Evolutionary conservation across 30 jellyfish, hydroid and myxozoan genomes (phyloP).

Genomic region (Rhopilema esculentum): DNA sequence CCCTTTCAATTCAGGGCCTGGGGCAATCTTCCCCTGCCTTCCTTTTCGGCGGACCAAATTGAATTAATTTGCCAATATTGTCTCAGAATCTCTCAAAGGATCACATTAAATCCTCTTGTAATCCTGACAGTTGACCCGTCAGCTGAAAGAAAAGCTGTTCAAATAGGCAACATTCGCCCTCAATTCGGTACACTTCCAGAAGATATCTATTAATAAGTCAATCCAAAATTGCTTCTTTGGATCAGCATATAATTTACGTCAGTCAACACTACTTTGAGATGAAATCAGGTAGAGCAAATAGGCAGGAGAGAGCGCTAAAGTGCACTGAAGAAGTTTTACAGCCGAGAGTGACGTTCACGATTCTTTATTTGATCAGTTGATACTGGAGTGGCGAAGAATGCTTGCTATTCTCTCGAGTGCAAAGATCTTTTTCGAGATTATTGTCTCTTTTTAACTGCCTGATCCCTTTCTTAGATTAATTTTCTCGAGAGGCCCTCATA

Average conservation of each 20-base stretch:
- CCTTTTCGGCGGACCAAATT: too few relatives aligned
- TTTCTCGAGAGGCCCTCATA: not conserved
- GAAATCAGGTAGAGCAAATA: slow-evolving; percentile 24
- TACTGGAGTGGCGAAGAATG: slow-evolving; percentile 26
- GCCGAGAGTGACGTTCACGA: slow-evolving; percentile 1
- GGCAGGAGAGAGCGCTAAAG: slow-evolving; percentile 5
- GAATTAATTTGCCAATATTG: too few relatives aligned
- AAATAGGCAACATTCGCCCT: not conserved
- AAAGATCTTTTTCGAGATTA: slow-evolving; percentile 1
- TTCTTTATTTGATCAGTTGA: slow-evolving; percentile 49
- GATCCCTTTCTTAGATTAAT: not conserved
- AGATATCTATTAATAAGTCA: slow-evolving; percentile 48
- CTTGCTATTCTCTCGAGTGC: slow-evolving; percentile 7
- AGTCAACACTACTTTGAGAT: slow-evolving; percentile 32
- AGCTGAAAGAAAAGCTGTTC: slow-evolving; percentile 21
- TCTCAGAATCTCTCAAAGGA: not conserved
- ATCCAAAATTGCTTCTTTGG: slow-evolving; percentile 32
- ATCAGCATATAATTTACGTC: slow-evolving; percentile 46
- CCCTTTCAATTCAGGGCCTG: too few relatives aligned
- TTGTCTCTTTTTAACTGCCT: not conserved
- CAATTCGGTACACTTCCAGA: slow-evolving; percentile 21
- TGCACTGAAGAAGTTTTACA: slow-evolving; percentile 7
- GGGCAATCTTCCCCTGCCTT: too few relatives aligned
- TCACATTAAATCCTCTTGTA: not conserved
- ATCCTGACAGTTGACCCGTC: not conserved